Conservation (phyloP, 1,140 invertebrate species). For the Pachyrhynchus sulphureomaculatus region DNA sequence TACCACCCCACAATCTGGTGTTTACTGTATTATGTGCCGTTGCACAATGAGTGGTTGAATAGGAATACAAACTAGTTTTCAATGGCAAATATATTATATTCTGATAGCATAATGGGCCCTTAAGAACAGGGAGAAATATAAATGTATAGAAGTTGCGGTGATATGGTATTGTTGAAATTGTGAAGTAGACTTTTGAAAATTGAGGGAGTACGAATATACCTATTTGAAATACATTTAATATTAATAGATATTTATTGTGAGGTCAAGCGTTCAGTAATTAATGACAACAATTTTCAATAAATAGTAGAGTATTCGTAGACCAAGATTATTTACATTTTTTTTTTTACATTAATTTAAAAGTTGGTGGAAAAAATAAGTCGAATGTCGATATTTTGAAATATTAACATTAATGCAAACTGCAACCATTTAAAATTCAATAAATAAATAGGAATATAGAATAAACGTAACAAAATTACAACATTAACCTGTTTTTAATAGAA, state of each 20-base stretch:
- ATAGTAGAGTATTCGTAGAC: too few species aligned
- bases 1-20: constrained; percentile 40
- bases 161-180: constrained; percentile 16
- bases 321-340: too few species aligned
- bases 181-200: constrained; percentile 21
- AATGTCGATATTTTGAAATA: too few species aligned
- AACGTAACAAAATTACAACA: too few species aligned
- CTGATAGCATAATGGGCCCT: constrained; percentile 42
- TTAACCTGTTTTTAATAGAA: too few species aligned
- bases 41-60: constrained; percentile 47
- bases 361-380: too few species aligned
- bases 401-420: too few species aligned
- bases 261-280: constrained; percentile 19
- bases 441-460: too few species aligned
- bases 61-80: constrained; percentile 51
- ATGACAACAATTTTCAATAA: too few species aligned
- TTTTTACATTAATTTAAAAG: too few species aligned
- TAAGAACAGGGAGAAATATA: constrained; percentile 36
- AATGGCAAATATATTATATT: constrained; percentile 47
- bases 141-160: constrained; percentile 34
- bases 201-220: constrained; percentile 20
- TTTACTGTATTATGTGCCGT: constrained; percentile 49
- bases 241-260: not conserved
- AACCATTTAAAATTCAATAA: too few species aligned
- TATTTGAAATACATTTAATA: not conserved